Evolutionary conservation across 1,140 invertebrate species (phyloP).

Genomic region (Pseudomyrmex sp.): DNA sequence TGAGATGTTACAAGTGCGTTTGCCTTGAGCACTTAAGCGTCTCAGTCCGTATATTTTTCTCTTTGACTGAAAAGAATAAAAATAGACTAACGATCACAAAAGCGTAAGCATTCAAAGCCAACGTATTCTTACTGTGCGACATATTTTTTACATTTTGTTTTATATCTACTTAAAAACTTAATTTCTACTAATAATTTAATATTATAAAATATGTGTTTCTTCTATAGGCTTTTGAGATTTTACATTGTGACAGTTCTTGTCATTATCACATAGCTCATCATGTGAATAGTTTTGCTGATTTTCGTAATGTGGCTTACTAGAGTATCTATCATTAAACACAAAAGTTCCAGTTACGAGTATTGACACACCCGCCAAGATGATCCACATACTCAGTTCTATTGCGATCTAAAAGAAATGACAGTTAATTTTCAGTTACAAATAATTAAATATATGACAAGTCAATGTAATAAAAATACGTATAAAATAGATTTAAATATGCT

Average conservation of each 20-base stretch:
- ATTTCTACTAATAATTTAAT: too few species aligned
- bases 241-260: not conserved
- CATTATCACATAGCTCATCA: not conserved
- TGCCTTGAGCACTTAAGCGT: too few species aligned
- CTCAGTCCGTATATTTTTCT: too few species aligned
- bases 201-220: not conserved
- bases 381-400: constrained; percentile 74
- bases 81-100: too few species aligned
- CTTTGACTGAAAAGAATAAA: too few species aligned
- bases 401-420: constrained; percentile 62
- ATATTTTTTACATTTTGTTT: too few species aligned
- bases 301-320: not conserved
- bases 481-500: not conserved
- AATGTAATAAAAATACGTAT: not conserved
- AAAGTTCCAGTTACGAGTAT: constrained; percentile 66
- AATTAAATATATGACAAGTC: not conserved
- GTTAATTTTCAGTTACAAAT: constrained; percentile 5
- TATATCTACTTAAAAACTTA: too few species aligned
- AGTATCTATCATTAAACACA: constrained; percentile 67
- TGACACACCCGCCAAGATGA: constrained; percentile 75
- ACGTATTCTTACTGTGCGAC: too few species aligned
- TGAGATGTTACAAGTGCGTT: too few species aligned
- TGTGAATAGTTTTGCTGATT: not conserved
- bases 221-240: not conserved
- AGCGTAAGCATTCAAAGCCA: too few species aligned